Percentiles rank a stretch among this genome's conserved stretches.
Evolutionary conservation across 2,113 vertebrate species (phyloP).

Genomic region (Platichthys stellatus): DNA sequence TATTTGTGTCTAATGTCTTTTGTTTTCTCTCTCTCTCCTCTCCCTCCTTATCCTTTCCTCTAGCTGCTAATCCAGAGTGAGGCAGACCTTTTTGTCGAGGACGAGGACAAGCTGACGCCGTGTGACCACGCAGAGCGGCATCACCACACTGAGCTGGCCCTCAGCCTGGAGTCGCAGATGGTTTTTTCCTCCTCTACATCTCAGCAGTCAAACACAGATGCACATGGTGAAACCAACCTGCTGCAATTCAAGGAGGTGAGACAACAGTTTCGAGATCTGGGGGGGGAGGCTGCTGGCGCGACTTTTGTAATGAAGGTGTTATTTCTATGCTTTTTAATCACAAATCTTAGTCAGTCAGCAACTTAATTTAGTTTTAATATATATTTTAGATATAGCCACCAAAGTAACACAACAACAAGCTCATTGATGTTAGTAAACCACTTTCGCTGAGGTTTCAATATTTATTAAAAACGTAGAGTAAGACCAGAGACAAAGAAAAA

Average conservation of each 20-base stretch:
- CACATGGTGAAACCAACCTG: constrained; percentile 67
- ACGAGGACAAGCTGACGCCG: constrained; percentile 77
- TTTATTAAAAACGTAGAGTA: background rate
- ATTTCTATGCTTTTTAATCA: background rate
- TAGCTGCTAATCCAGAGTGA: constrained; percentile 78
- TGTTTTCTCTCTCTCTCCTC: background rate
- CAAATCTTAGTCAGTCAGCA: constrained; percentile 9
- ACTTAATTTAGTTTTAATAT: constrained; percentile 14
- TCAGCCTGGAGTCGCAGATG: constrained; percentile 81
- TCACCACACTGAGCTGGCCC: constrained; percentile 79
- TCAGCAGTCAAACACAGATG: constrained; percentile 66
- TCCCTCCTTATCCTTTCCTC: background rate
- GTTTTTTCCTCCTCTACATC: constrained; percentile 77
- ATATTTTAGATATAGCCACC: too few species aligned
- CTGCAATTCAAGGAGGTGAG: constrained; percentile 76
- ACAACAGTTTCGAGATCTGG: constrained; percentile 20
- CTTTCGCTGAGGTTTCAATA: background rate
- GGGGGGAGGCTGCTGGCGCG: constrained; percentile 23
- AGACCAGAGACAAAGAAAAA: background rate
- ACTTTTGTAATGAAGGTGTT: background rate
- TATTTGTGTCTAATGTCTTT: constrained; percentile 13
- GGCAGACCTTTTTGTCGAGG: constrained; percentile 79
- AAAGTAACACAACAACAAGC: too few species aligned
- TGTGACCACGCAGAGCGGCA: constrained; percentile 79
- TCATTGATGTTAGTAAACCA: background rate